Evolutionary conservation across 2,113 vertebrate genomes (phyloP).

Genomic region (Xyliphius kryptos): DNA sequence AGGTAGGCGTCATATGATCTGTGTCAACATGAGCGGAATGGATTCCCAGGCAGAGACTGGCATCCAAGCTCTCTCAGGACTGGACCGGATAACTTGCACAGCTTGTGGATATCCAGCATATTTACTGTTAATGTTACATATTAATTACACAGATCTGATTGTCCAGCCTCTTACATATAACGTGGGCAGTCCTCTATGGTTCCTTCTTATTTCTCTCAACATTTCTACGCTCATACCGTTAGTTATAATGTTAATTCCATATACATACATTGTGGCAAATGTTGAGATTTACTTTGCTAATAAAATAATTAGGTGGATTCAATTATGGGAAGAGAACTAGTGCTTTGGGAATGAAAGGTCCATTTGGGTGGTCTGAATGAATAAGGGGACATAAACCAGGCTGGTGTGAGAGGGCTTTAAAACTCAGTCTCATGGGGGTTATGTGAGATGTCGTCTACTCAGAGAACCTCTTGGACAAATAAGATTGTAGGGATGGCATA

Average conservation of each 20-base stretch:
- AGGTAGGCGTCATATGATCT: slow-evolving; percentile 37
- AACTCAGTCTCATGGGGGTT: slow-evolving; percentile 55
- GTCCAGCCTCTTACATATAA: too few relatives aligned
- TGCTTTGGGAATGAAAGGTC: slow-evolving; percentile 37
- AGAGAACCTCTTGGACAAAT: slow-evolving; percentile 14
- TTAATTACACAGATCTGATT: too few relatives aligned
- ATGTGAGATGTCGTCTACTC: slow-evolving; percentile 54
- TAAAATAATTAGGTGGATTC: too few relatives aligned
- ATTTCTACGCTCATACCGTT: too few relatives aligned
- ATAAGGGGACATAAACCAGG: slow-evolving; percentile 44
- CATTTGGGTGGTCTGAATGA: slow-evolving; percentile 62
- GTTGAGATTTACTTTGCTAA: too few relatives aligned
- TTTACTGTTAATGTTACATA: slow-evolving; percentile 35
- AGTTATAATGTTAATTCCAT: too few relatives aligned
- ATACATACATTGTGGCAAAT: too few relatives aligned
- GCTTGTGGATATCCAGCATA: slow-evolving; percentile 42
- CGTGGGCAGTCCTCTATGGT: too few relatives aligned
- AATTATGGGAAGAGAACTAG: too few relatives aligned
- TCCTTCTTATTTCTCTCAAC: too few relatives aligned
- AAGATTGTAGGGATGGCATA: too few relatives aligned
- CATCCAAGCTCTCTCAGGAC: slow-evolving; percentile 49
- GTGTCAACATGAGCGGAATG: slow-evolving; percentile 30
- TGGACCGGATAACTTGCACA: slow-evolving; percentile 38
- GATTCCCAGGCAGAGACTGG: slow-evolving; percentile 55
- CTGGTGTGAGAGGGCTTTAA: slow-evolving; percentile 31